Conservation (phyloP, 2,797 vertebrate genomes). For the Danio tinwini region DNA sequence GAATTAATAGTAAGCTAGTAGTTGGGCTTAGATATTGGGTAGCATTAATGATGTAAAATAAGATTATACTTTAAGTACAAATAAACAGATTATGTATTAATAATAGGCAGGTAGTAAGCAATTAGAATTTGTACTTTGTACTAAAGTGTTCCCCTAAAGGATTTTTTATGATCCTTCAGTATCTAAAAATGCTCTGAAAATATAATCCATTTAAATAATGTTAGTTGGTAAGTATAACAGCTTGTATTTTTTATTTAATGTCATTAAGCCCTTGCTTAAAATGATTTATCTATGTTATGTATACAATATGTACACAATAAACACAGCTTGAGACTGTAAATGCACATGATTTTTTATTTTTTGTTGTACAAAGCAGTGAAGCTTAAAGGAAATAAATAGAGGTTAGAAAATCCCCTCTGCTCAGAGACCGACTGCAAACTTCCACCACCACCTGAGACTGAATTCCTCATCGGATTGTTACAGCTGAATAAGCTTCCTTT, state of each 20-base stretch:
- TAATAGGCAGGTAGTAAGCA: no score
- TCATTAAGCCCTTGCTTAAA: not conserved
- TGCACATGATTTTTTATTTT: constrained; percentile 26
- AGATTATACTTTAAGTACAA: no score
- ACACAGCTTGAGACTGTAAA: not conserved
- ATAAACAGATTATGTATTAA: no score
- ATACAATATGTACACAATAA: constrained; percentile 23
- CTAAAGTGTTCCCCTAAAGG: no score
- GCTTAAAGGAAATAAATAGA: constrained; percentile 47
- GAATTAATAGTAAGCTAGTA: no score
- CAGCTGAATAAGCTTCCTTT: constrained; percentile 54
- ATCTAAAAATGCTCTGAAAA: not conserved
- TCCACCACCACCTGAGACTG: constrained; percentile 51
- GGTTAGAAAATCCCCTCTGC: constrained; percentile 46
- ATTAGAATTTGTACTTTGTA: no score
- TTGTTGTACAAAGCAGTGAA: constrained; percentile 35
- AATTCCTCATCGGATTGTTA: constrained; percentile 64
- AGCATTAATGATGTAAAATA: no score
- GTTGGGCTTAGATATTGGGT: no score
- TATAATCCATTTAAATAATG: not conserved
- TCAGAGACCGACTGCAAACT: constrained; percentile 45
- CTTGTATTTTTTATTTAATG: not conserved
- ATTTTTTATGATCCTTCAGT: not conserved
- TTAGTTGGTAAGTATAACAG: not conserved
- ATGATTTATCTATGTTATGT: not conserved